These are phyloP conservation scores for Xyrichtys novacula DNA, from an alignment of 2,797 vertebrate genomes.

Conservation along the genomic window DNA sequence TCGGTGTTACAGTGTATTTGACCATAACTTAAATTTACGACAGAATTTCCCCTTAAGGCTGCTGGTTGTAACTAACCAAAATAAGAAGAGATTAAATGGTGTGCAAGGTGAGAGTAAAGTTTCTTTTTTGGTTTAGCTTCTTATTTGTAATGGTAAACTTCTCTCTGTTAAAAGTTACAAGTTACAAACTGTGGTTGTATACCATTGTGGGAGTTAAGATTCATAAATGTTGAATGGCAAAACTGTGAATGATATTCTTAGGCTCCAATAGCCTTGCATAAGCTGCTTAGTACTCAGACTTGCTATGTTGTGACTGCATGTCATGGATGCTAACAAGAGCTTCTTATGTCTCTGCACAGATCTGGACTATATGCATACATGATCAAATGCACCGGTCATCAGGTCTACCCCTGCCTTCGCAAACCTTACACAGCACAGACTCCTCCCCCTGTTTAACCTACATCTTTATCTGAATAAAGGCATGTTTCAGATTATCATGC, in stretches of 20 bases:
- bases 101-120: no score
- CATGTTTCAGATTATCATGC: slow-evolving; percentile 77
- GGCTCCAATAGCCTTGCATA: slow-evolving; percentile 7
- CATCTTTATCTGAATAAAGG: slow-evolving; percentile 76
- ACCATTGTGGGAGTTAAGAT: no score
- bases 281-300: slow-evolving; percentile 46
- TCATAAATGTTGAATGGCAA: slow-evolving; percentile 9
- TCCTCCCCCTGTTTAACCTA: slow-evolving; percentile 70
- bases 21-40: no score
- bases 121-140: no score
- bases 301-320: slow-evolving; percentile 38
- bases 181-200: no score
- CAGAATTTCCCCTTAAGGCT: no score
- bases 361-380: slow-evolving; percentile 5
- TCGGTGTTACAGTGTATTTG: no score
- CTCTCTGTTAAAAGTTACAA: no score
- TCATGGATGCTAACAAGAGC: slow-evolving; percentile 15
- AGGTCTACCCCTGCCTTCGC: background rate
- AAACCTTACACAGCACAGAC: slow-evolving; percentile 16
- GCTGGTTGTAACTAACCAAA: no score
- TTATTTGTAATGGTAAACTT: no score
- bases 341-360: slow-evolving; percentile 15
- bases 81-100: no score
- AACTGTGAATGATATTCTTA: slow-evolving; percentile 17
- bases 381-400: background rate